These are phyloP conservation scores for Equus quagga DNA, from an alignment of 2,113 vertebrate genomes.

Conservation along the genomic window DNA sequence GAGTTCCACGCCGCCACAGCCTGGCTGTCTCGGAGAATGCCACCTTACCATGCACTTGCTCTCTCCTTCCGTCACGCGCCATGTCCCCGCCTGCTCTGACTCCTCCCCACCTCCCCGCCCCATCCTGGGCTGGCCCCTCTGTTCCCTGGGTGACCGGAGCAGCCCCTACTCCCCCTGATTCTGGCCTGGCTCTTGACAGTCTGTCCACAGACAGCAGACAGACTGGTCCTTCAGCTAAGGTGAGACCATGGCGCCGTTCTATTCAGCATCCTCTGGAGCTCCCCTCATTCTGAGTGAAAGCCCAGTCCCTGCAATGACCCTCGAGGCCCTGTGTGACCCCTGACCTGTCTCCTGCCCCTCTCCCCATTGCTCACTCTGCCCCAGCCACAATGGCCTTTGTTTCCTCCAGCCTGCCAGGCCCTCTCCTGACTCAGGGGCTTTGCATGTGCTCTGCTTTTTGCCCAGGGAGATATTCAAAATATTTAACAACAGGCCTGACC, in stretches of 20 bases:
- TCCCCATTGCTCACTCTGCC: neutral
- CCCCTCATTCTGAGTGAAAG: neutral
- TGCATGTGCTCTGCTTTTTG: neutral
- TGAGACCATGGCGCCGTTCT: neutral
- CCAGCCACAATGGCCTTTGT: neutral
- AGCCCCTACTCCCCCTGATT: neutral
- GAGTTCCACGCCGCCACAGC: rapidly evolving
- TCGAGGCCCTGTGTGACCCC: neutral
- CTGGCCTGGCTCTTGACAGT: no score
- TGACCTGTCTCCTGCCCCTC: rapidly evolving
- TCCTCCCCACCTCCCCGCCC: no score
- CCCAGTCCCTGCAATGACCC: neutral
- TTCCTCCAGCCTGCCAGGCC: no score
- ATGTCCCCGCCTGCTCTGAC: neutral
- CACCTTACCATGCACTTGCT: no score
- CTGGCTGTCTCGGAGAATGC: neutral
- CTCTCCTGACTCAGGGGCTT: neutral
- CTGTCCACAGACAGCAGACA: neutral
- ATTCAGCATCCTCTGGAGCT: neutral
- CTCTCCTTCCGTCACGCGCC: neutral
- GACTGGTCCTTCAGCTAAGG: neutral
- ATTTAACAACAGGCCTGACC: neutral
- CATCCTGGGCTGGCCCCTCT: neutral
- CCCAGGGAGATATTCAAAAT: neutral
- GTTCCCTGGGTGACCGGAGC: rapidly evolving